A percentile compares a stretch with the other conserved stretches of the same genome.
phyloP scores from a whole-genome alignment of 1,140 invertebrate genomes.

The Epicauta chinensis region DNA sequence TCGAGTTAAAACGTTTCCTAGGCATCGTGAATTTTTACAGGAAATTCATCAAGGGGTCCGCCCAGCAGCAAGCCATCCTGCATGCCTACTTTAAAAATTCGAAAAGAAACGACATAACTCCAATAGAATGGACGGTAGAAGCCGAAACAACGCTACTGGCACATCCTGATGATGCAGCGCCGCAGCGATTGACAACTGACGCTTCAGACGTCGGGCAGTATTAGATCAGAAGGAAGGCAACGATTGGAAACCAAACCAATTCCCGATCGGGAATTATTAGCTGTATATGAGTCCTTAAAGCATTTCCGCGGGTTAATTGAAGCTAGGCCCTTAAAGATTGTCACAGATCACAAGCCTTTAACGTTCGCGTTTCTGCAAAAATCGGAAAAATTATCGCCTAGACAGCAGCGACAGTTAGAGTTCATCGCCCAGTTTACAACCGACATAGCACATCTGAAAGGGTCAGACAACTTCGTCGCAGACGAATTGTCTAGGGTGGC shows the following conservation, averaged over 20 bases:
- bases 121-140: constrained; percentile 39
- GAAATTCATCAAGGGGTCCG: constrained; percentile 26
- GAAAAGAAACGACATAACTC: constrained; percentile 27
- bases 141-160: constrained; percentile 14
- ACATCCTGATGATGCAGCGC: constrained; percentile 27
- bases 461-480: constrained; percentile 30
- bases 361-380: constrained; percentile 19
- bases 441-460: constrained; percentile 35
- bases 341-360: constrained; percentile 26
- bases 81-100: constrained; percentile 12
- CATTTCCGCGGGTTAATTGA: constrained; percentile 31
- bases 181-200: constrained; percentile 25
- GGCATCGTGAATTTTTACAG: constrained; percentile 40
- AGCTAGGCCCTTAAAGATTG: constrained; percentile 21
- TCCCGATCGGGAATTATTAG: constrained; percentile 42
- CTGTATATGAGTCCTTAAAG: constrained; percentile 37
- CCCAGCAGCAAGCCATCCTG: constrained; percentile 26
- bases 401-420: constrained; percentile 30
- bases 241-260: constrained; percentile 12
- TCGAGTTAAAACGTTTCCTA: constrained; percentile 33
- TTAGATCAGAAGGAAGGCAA: constrained; percentile 30
- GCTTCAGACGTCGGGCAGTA: constrained; percentile 31
- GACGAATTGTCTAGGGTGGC: constrained; percentile 31
- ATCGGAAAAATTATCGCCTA: constrained; percentile 22
- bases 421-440: constrained; percentile 36